Percentiles rank a stretch among this genome's conserved stretches.
These are phyloP conservation scores for Rhynchomys soricoides DNA, from an alignment of 2,113 vertebrate genomes.

Conservation along the genomic window DNA sequence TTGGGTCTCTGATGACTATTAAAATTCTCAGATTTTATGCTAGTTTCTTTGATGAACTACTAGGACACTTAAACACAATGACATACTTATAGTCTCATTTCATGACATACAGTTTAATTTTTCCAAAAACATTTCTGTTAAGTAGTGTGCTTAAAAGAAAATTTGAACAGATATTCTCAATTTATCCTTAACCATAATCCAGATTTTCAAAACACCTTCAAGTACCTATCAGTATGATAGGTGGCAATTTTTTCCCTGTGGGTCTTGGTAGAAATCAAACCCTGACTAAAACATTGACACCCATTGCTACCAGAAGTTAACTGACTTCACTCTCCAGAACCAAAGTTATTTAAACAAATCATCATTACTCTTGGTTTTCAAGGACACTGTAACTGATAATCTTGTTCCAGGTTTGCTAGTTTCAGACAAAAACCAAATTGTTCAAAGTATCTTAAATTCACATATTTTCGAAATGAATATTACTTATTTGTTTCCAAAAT, in stretches of 20 bases:
- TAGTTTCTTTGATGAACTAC: background rate
- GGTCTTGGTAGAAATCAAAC: constrained; percentile 33
- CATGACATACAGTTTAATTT: background rate
- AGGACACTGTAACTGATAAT: background rate
- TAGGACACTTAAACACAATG: background rate
- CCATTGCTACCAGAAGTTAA: background rate
- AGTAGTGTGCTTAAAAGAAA: background rate
- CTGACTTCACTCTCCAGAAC: background rate
- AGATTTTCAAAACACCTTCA: background rate
- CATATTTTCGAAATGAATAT: background rate
- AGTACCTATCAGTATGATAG: background rate
- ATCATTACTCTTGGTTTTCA: background rate
- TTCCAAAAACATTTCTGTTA: background rate
- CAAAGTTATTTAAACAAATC: constrained; percentile 15
- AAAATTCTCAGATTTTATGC: constrained; percentile 31
- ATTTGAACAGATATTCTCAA: constrained; percentile 21
- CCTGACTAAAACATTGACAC: background rate
- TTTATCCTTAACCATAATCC: background rate
- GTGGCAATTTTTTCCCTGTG: background rate
- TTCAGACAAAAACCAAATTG: constrained; percentile 2
- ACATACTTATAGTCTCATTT: background rate
- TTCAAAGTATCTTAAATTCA: background rate
- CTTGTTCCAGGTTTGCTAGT: background rate
- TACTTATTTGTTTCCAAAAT: background rate
- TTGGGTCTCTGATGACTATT: constrained; percentile 1